Evolutionary conservation across 2,888 invertebrate genomes (phyloP), one percentile per base, ranked within the genome.

Genomic region (Drosophila cracens): DNA sequence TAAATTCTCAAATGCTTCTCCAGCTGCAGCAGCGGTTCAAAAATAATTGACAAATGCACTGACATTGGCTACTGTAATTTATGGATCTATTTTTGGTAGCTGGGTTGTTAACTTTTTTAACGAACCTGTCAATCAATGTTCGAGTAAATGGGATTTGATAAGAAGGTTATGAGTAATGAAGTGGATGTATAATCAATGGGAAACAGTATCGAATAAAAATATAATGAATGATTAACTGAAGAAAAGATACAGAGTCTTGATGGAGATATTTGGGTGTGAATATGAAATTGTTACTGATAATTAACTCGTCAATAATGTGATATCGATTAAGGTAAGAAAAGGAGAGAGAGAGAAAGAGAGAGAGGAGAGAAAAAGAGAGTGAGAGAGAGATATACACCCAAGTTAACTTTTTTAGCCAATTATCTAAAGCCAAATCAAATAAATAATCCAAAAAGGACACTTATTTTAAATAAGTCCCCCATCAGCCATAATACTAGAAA

Each of bases 31-130:
- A 16, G 43, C 43, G 10, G 10, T 13, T 25, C 4, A 21, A 40
- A 52, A 18, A 5, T 6, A 51, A 60, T 56, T 56, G 43, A 57
- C 56, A 63, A 63, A 68, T 75, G 46, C 53, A 51, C 38, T 53
- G 53, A 38, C 59, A 34, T 29, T 21, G 18, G 10, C 56, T 11
- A 13, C 4, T 27, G n/a, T 40, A 56, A 21, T 48, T 65, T 33
- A 66, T 46, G 18, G 29, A 61, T 43, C 13, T 13, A 18, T 33
- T 31, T n/a, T 43, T n/a, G 36, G n/a, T 51, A 33, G 33, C 21
- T 52, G 38, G 18, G n/a, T 49, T 49, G 34, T 40, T 31, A 29
- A 58, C 34, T 31, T 27, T 10, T 40, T 60, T 33, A 36, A 46
- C 27, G 13, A 34, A 27, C 43, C 36, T 33, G 16, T 13, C 16